A percentile compares a stretch with the other conserved stretches of the same genome.
Conservation (phyloP, 2,113 vertebrate species). For the Motacilla alba region DNA sequence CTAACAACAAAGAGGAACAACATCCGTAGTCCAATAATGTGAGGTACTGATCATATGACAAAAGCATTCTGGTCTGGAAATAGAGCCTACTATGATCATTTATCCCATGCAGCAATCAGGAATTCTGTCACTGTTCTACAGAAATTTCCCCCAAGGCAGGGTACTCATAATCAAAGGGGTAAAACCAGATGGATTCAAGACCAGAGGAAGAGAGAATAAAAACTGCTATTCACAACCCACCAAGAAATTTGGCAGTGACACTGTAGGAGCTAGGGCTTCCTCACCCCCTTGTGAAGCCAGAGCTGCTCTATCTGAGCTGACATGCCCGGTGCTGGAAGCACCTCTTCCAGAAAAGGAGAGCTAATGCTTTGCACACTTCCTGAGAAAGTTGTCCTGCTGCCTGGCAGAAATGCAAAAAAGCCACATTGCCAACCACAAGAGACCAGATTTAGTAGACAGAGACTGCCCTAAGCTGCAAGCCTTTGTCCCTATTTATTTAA, state of each 20-base stretch:
- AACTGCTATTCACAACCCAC: neutral
- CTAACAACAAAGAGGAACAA: neutral
- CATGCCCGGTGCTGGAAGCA: neutral
- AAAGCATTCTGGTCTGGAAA: neutral
- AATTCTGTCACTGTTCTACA: neutral
- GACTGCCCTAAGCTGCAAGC: neutral
- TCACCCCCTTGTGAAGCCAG: neutral
- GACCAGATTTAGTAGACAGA: neutral
- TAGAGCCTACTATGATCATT: neutral
- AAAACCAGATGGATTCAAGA: neutral
- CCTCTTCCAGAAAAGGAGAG: neutral
- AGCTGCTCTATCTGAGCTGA: neutral
- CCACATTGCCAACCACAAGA: fast-evolving
- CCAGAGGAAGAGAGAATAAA: neutral
- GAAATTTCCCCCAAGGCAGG: neutral
- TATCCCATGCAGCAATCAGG: neutral
- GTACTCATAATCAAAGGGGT: neutral
- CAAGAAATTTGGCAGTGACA: neutral
- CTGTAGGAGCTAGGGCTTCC: neutral
- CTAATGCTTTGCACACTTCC: neutral
- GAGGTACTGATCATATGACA: neutral
- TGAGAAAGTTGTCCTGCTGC: neutral
- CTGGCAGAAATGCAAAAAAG: neutral
- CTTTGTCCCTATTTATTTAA: neutral
- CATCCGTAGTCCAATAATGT: neutral